Base-by-base conservation (phyloP, 1,140 invertebrate genomes). In the Pachyrhynchus sulphureomaculatus region DNA sequence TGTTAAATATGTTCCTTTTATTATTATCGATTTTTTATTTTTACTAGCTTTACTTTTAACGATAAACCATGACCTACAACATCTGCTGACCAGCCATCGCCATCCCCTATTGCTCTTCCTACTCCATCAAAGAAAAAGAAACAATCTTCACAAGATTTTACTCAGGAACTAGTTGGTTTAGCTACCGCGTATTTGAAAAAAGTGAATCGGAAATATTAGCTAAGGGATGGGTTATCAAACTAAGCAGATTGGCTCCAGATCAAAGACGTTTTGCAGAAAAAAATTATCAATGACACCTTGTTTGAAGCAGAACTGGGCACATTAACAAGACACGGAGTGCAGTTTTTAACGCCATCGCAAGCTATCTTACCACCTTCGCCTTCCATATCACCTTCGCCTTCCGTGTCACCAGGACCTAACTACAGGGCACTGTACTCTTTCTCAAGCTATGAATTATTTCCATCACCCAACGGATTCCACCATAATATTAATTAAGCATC, bases 261-360 rank as follows among this genome's bases (percentile, higher is more conserved):
- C 34, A 36, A 36, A 4, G 34, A 36, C 34, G 13, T 12, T 36
- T 36, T 36, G 34, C 34, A 4, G 34, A 36, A 36, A 36, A 36
- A 36, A 36, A 36, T n/a, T 12, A 36, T 36, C 2, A 36, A 36
- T 36, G 34, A 36, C 12, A 36, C 34, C 4, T 12, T 36, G 4
- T 51, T 51, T 32, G 36, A 54, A 54, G 51, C 51, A 23, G 36
- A 54, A 54, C 39, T 54, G 51, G 51, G 51, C 18, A 54, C 4
- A 20, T 29, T 54, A 17, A 41, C 36, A 41, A 54, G 51, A 15
- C 18, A 54, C 13, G 51, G 51, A 41, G 37, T 54, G 34, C 29
- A 15, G 10, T 45, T 45, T 18, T 8, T 10, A 20, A 20, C 23
- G 8, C 20, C 10, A 13, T 8, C 10, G 8, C 10, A 6, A 10